phyloP scores from a whole-genome alignment of 2,797 vertebrate genomes.

The Astyanax mexicanus region DNA sequence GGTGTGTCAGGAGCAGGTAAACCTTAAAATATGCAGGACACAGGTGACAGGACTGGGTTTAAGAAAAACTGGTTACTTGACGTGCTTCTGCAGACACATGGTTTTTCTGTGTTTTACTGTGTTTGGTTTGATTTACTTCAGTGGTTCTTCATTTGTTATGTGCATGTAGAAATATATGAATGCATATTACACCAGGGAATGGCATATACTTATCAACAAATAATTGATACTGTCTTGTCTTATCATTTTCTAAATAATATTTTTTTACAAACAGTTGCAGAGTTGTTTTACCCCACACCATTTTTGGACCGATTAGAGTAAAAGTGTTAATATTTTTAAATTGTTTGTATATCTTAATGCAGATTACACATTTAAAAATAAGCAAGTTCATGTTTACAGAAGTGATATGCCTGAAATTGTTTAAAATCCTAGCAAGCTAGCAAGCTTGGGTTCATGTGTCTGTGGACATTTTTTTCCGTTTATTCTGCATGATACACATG shows the following conservation, averaged over 20 bases:
- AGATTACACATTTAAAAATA: slow-evolving; percentile 17
- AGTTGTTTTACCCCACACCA: not conserved
- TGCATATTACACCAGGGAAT: not conserved
- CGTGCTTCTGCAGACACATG: not conserved
- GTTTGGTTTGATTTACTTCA: no score
- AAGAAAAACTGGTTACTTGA: no score
- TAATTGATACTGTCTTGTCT: not conserved
- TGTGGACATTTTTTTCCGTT: slow-evolving; percentile 29
- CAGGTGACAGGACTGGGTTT: no score
- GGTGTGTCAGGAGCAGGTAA: no score
- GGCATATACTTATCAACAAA: no score
- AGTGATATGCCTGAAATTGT: slow-evolving; percentile 4
- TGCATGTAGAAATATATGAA: slow-evolving; percentile 14
- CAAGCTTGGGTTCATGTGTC: slow-evolving; percentile 34
- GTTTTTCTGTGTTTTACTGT: no score
- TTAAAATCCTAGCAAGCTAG: slow-evolving; percentile 1
- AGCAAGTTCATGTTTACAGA: not conserved
- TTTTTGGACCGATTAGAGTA: slow-evolving; percentile 14
- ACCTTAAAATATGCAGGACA: no score
- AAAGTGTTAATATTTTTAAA: not conserved
- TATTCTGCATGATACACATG: slow-evolving; percentile 28
- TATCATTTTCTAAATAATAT: not conserved
- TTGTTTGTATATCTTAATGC: slow-evolving; percentile 23
- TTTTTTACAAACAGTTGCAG: slow-evolving; percentile 3
- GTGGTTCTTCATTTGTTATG: no score